A percentile compares a stretch with the other conserved stretches of the same genome.
Conservation (phyloP, 1,140 invertebrate species). For the Gryon sp. region DNA sequence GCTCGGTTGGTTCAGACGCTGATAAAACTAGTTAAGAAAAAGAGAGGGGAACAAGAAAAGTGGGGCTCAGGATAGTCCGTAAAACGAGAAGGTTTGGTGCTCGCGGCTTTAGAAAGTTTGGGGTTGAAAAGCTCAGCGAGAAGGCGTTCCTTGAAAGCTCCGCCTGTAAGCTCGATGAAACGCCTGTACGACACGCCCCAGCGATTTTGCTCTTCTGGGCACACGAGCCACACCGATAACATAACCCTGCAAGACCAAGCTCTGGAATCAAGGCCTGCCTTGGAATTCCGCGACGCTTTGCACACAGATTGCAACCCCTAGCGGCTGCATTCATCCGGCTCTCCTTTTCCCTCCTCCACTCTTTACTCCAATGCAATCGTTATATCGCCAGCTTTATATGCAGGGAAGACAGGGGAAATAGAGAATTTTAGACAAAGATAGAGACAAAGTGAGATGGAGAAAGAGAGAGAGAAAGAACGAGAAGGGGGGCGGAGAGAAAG, state of each 20-base stretch:
- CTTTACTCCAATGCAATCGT: conserved; percentile 72
- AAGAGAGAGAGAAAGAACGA: conserved; percentile 9
- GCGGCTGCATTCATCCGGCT: conserved; percentile 66
- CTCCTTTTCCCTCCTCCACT: conserved; percentile 45
- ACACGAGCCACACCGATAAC: conserved; percentile 63
- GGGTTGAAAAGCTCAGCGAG: conserved; percentile 68
- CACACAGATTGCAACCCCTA: conserved; percentile 73
- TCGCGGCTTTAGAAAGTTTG: conserved; percentile 48
- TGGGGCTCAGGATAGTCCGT: conserved; percentile 26
- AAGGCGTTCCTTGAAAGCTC: conserved; percentile 76
- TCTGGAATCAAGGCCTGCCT: conserved; percentile 55
- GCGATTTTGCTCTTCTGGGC: conserved; percentile 61
- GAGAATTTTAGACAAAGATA: not conserved
- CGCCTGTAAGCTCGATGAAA: conserved; percentile 75
- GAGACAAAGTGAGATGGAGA: conserved; percentile 10
- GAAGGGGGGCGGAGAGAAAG: not conserved
- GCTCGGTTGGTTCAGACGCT: conserved; percentile 55
- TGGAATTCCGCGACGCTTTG: conserved; percentile 68
- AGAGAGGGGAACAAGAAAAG: conserved; percentile 52
- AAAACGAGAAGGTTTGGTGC: conserved; percentile 44
- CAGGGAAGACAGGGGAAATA: conserved; percentile 3
- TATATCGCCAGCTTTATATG: conserved; percentile 66
- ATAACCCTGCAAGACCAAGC: conserved; percentile 61
- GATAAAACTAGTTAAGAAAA: conserved; percentile 64
- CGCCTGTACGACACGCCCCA: conserved; percentile 65